Conservation (phyloP, 2,888 invertebrate genomes). For the Ashinkailepas kermadecensis region DNA sequence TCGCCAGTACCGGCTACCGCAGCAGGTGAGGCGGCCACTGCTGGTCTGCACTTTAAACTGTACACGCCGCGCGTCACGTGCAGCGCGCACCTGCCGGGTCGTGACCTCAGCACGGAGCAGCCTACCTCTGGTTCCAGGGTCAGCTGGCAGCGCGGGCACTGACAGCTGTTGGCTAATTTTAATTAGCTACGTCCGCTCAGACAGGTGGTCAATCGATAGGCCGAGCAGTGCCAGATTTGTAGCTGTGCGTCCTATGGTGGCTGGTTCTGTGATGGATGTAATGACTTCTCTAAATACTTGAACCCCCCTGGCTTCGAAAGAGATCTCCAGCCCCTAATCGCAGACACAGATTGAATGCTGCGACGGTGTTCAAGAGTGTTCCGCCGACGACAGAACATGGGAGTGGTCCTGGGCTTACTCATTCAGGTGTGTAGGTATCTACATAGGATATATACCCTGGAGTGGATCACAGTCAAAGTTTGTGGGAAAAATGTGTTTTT, state of each 20-base stretch:
- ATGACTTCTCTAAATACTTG: no score
- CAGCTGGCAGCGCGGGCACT: background rate
- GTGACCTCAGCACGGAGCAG: background rate
- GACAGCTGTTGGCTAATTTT: background rate
- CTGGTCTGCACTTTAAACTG: background rate
- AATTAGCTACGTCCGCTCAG: background rate
- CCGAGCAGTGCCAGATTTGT: background rate
- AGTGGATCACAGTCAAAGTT: no score
- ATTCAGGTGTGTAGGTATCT: no score
- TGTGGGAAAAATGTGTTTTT: no score
- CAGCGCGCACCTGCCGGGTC: conserved; percentile 2
- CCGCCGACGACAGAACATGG: no score
- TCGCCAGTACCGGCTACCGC: background rate
- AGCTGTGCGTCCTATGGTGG: background rate
- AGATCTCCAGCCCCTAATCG: no score
- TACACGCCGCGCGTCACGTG: background rate
- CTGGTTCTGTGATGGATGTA: background rate
- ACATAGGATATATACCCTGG: no score
- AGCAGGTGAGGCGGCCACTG: background rate
- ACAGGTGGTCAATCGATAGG: background rate
- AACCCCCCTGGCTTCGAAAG: no score
- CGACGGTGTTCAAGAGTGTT: no score
- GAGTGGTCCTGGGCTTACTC: no score
- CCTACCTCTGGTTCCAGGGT: background rate
- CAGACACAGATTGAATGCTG: no score